These are phyloP conservation scores for Chelmon rostratus DNA, from an alignment of 2,797 vertebrate genomes.

Conservation along the genomic window DNA sequence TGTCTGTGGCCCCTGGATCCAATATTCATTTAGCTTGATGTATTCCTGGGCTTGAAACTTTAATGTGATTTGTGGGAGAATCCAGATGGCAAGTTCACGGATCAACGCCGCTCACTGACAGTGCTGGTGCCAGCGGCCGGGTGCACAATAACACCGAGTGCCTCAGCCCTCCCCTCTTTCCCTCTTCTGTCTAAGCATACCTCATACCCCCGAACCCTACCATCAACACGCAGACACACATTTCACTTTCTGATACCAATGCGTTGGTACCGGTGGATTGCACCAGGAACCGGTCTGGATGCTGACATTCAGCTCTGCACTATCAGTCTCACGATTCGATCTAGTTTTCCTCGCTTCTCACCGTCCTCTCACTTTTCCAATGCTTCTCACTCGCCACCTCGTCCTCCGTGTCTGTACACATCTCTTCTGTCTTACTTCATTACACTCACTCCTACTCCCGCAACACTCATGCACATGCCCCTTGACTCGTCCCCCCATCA, in stretches of 20 bases:
- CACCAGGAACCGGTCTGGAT: slow-evolving; percentile 48
- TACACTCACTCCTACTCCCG: slow-evolving; percentile 69
- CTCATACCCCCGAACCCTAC: slow-evolving; percentile 38
- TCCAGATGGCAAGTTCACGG: slow-evolving; percentile 90
- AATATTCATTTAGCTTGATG: slow-evolving; percentile 90
- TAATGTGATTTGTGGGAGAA: slow-evolving; percentile 90
- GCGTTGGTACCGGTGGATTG: slow-evolving; percentile 52
- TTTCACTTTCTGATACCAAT: slow-evolving; percentile 47
- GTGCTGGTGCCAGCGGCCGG: slow-evolving; percentile 83
- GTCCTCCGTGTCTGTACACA: slow-evolving; percentile 52
- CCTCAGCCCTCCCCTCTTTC: slow-evolving; percentile 60
- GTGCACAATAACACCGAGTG: slow-evolving; percentile 85
- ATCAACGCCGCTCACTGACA: slow-evolving; percentile 86
- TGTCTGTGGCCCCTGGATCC: slow-evolving; percentile 82
- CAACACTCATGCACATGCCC: slow-evolving; percentile 69
- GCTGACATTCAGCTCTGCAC: slow-evolving; percentile 59
- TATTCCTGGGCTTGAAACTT: slow-evolving; percentile 88
- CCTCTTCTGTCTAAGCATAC: slow-evolving; percentile 50
- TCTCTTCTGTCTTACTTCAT: slow-evolving; percentile 77
- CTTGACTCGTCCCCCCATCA: slow-evolving; percentile 65
- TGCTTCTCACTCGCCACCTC: not conserved
- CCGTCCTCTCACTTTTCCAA: slow-evolving; percentile 31
- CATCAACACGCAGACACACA: slow-evolving; percentile 40
- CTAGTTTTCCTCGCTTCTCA: slow-evolving; percentile 55
- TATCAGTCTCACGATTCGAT: slow-evolving; percentile 64